Conservation (phyloP, 2,888 invertebrate species). For the Drosophila mimetica region DNA sequence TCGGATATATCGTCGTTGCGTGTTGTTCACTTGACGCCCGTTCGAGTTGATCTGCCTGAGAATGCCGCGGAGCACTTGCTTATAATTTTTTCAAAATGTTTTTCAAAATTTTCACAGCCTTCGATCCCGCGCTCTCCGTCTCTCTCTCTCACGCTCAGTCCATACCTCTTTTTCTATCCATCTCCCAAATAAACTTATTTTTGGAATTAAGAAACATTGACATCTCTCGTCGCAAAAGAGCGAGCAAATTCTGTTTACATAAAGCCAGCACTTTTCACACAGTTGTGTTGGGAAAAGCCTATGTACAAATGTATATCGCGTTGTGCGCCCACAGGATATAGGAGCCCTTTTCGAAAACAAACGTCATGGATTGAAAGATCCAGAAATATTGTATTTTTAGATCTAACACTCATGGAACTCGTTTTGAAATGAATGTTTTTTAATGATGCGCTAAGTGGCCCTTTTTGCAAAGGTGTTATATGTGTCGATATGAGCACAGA, state of each 20-base stretch:
- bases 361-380: conserved; percentile 12
- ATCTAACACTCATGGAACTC: neutral
- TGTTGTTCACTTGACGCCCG: conserved; percentile 84
- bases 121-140: conserved; percentile 44
- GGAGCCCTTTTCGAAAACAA: conserved; percentile 21
- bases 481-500: neutral
- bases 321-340: conserved; percentile 14
- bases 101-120: conserved; percentile 60
- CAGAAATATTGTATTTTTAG: conserved; percentile 13
- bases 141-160: conserved; percentile 23
- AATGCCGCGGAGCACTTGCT: conserved; percentile 67
- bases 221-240: conserved; percentile 68
- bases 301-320: conserved; percentile 28
- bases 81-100: conserved; percentile 74
- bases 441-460: neutral
- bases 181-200: conserved; percentile 83
- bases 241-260: conserved; percentile 50
- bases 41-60: conserved; percentile 84
- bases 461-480: neutral
- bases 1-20: conserved; percentile 69
- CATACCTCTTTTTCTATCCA: conserved; percentile 32
- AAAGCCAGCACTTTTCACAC: conserved; percentile 41
- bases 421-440: neutral
- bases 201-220: conserved; percentile 81
- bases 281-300: conserved; percentile 21